phyloP scores from a whole-genome alignment of 1,140 invertebrate genomes.

The Wasmannia auropunctata region DNA sequence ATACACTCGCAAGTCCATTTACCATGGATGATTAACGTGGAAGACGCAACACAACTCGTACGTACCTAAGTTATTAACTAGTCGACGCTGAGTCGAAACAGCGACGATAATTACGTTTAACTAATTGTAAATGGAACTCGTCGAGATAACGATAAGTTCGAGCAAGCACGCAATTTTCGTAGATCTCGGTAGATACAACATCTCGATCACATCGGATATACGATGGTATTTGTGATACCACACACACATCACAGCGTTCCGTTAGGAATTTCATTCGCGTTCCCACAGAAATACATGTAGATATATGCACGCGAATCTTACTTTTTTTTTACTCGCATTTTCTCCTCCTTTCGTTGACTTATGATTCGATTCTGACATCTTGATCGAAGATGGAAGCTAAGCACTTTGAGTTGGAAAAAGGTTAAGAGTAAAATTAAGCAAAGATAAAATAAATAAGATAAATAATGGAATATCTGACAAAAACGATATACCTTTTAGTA shows the following conservation, averaged over 20 bases:
- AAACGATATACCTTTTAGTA: no score
- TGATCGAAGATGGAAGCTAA: constrained; percentile 30
- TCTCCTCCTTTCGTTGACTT: neutral
- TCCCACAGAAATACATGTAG: constrained; percentile 66
- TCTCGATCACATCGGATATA: constrained; percentile 20
- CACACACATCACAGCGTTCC: constrained; percentile 60
- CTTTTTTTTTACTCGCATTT: constrained; percentile 16
- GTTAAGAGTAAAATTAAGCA: neutral
- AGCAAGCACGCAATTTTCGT: neutral
- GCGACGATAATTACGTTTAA: constrained; percentile 11
- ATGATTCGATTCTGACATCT: constrained; percentile 35
- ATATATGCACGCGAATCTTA: constrained; percentile 46
- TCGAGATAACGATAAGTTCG: neutral
- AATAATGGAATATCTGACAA: constrained; percentile 54
- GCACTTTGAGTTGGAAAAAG: constrained; percentile 9
- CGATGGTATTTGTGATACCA: constrained; percentile 9
- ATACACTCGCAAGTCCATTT: neutral
- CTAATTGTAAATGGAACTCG: neutral
- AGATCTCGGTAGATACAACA: neutral
- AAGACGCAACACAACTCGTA: neutral
- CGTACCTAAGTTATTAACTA: neutral
- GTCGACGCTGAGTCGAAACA: neutral
- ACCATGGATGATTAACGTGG: constrained; percentile 13
- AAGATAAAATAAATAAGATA: no score
- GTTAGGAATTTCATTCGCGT: constrained; percentile 78